These are phyloP conservation scores for Diaphora mendica DNA, from an alignment of 2,888 invertebrate genomes.

Conservation along the genomic window DNA sequence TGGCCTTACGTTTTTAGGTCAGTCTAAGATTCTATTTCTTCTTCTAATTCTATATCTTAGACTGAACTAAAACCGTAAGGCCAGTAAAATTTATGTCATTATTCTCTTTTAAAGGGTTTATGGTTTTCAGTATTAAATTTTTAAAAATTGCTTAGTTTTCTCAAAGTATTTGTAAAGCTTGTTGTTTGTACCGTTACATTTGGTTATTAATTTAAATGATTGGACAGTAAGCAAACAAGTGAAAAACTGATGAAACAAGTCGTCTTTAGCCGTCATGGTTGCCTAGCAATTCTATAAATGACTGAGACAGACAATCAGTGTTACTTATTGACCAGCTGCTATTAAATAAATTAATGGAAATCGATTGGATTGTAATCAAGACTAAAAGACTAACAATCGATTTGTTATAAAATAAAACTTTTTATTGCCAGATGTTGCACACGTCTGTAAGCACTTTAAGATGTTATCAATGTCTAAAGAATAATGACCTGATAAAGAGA, in stretches of 20 bases:
- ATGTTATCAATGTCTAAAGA: constrained; percentile 20
- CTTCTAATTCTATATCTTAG: constrained; percentile 46
- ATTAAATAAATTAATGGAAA: constrained; percentile 43
- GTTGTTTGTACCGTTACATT: not conserved
- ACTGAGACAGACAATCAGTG: constrained; percentile 41
- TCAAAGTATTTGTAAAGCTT: not conserved
- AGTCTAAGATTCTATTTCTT: no score
- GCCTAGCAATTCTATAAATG: constrained; percentile 37
- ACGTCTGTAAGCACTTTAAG: constrained; percentile 20
- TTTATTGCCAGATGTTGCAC: constrained; percentile 12
- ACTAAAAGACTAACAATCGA: constrained; percentile 34
- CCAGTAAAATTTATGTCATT: constrained; percentile 44
- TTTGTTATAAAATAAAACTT: constrained; percentile 27
- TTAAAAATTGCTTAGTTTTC: not conserved
- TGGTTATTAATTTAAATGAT: constrained; percentile 15
- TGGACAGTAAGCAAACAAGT: not conserved
- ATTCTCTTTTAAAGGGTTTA: constrained; percentile 37
- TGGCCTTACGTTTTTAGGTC: no score
- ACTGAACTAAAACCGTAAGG: constrained; percentile 42
- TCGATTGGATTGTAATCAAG: constrained; percentile 41
- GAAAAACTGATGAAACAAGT: constrained; percentile 47
- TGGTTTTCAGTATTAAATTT: constrained; percentile 24
- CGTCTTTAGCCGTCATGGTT: constrained; percentile 41
- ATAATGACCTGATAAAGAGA: constrained; percentile 25
- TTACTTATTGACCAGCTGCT: constrained; percentile 45